phyloP scores from a whole-genome alignment of 2,113 vertebrate genomes.

The Emydocephalus ijimae region DNA sequence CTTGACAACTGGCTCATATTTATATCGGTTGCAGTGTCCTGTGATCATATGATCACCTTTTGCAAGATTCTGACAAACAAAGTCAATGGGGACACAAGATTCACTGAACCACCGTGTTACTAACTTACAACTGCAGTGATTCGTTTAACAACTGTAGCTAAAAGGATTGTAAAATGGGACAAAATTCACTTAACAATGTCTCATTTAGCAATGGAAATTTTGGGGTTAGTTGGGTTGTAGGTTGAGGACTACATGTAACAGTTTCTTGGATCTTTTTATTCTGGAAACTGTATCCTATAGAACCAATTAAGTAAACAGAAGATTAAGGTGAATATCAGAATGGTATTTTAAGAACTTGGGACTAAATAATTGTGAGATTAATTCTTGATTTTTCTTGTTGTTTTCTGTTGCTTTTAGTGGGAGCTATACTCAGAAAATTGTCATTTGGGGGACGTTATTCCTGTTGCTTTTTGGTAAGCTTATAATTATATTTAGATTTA shows the following conservation, averaged over 20 bases:
- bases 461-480: slow-evolving; percentile 6
- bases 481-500: neutral
- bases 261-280: neutral
- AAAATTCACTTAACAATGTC: neutral
- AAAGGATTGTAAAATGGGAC: neutral
- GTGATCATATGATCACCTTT: neutral
- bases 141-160: neutral
- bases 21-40: neutral
- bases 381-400: neutral
- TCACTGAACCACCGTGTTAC: neutral
- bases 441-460: neutral
- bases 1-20: neutral
- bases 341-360: neutral
- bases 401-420: neutral
- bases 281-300: neutral
- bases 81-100: neutral
- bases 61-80: neutral
- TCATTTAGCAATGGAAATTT: neutral
- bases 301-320: neutral
- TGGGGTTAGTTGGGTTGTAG: neutral
- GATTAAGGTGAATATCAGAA: neutral
- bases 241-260: neutral
- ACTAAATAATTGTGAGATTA: neutral
- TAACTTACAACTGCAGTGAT: neutral
- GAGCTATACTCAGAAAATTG: neutral